Evolutionary conservation across 2,797 vertebrate species (phyloP), one percentile per base, ranked within the genome.

Genomic region (Tapirus indicus): DNA sequence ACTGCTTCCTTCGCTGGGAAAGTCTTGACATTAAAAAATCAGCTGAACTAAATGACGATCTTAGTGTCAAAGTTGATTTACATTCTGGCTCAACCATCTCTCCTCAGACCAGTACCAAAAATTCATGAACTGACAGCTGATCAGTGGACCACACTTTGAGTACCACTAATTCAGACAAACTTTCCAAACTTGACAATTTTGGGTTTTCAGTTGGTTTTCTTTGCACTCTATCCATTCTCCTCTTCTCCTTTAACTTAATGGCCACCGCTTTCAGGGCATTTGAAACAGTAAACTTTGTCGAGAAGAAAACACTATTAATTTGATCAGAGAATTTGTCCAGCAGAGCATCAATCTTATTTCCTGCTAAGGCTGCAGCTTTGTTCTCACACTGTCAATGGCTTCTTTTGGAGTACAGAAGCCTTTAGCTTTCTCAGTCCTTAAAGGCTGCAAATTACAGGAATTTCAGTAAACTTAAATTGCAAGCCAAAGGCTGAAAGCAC

Each of bases 171-270:
- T 44, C 64, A 79, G 12, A 71, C 23, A 71, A 68, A 74, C 38
- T 75, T 82, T 66, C 41, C 27, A 88, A 82, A n/a, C 14, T 58
- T 82, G 58, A 87, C 18, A 72, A 68, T 68, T 47, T 82, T 23
- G 38, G 66, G 58, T 49, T 74, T 75, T 82, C 47, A 74, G 49
- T 13, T 88, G 18, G 49, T 87, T 82, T 72, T 74, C 58, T 56
- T 74, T 82, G 25, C 7, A 66, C 38, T 58, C 32, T 32, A 71
- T 72, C 23, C 64, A 79, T 86, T 95, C 49, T 86, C 27, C 10
- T 85, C 52, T 32, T 78, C 21, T 91, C 12, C 64, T 92, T 95
- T 88, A 82, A 88, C 20, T 88, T 88, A 92, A 58, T 49, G 20
- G 20, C 44, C 32, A 75, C 83, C 27, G 32, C 58, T 35, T 75